A percentile compares a stretch with the other conserved stretches of the same genome.
These are phyloP conservation scores for Brenthis daphne DNA, from an alignment of 2,888 invertebrate genomes.

Conservation along the genomic window DNA sequence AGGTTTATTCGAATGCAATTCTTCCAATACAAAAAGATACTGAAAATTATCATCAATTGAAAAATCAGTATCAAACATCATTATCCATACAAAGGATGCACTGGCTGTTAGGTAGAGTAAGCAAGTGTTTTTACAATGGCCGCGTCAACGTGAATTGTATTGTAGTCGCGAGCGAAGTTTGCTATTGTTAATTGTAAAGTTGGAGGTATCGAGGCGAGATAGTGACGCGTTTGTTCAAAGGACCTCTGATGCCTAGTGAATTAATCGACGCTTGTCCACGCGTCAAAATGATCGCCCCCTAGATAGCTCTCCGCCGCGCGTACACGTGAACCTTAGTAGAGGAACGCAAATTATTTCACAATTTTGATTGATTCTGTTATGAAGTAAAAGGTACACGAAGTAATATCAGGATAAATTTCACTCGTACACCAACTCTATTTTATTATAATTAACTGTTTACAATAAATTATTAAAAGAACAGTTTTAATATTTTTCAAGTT, in stretches of 20 bases:
- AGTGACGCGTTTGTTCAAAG: constrained; percentile 66
- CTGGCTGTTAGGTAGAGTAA: constrained; percentile 36
- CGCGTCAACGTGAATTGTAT: constrained; percentile 56
- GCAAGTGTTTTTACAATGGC: constrained; percentile 44
- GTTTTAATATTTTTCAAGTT: too few relatives aligned
- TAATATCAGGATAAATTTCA: too few relatives aligned
- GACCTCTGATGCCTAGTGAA: constrained; percentile 52
- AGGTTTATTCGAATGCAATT: neutral
- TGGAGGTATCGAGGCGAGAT: constrained; percentile 70
- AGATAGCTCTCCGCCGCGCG: constrained; percentile 30
- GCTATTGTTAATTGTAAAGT: constrained; percentile 70
- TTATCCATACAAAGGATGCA: constrained; percentile 41
- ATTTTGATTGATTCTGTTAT: neutral
- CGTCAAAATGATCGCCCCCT: constrained; percentile 39
- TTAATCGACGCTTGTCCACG: constrained; percentile 41
- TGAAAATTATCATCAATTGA: constrained; percentile 20
- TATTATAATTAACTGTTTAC: too few relatives aligned
- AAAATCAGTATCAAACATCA: constrained; percentile 37
- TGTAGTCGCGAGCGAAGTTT: constrained; percentile 70
- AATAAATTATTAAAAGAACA: too few relatives aligned
- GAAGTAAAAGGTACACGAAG: neutral
- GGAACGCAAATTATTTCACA: constrained; percentile 2
- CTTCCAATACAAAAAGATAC: constrained; percentile 11
- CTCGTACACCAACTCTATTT: too few relatives aligned
- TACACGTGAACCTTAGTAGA: constrained; percentile 4